Evolutionary conservation across 1,140 invertebrate species (phyloP).

Genomic region (Euura saliciscinereae): DNA sequence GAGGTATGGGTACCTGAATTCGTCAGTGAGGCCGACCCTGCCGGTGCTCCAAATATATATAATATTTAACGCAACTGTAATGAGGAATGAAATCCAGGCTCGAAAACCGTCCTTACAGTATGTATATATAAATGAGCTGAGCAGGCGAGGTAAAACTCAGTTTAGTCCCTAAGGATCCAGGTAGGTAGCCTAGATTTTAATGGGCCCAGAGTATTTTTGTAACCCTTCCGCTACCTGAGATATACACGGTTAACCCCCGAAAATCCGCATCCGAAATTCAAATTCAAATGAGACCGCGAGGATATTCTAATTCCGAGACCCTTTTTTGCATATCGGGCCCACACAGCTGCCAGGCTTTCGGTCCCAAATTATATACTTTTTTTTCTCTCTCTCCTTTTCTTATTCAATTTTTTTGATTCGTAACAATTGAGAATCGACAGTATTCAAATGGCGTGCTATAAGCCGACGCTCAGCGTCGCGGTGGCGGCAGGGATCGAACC

Average conservation of each 20-base stretch:
- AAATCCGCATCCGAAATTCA: constrained; percentile 44
- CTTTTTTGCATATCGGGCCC: constrained; percentile 57
- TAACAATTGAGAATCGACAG: constrained; percentile 39
- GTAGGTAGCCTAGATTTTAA: constrained; percentile 52
- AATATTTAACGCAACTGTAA: constrained; percentile 54
- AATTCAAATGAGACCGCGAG: constrained; percentile 64
- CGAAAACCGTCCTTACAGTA: constrained; percentile 11
- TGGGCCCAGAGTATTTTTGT: constrained; percentile 35
- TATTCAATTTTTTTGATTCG: constrained; percentile 31
- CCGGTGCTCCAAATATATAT: constrained; percentile 26
- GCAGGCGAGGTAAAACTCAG: neutral
- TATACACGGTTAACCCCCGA: constrained; percentile 22
- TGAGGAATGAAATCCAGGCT: constrained; percentile 39
- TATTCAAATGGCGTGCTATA: constrained; percentile 41
- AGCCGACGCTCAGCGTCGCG: constrained; percentile 19
- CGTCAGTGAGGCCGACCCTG: neutral
- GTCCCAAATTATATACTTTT: constrained; percentile 39
- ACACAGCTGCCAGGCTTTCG: constrained; percentile 47
- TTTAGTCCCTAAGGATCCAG: neutral
- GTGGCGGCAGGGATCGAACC: constrained; percentile 26
- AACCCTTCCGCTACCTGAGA: constrained; percentile 37
- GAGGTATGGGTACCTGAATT: neutral
- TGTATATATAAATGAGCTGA: neutral
- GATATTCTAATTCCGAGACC: constrained; percentile 60
- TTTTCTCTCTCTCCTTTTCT: constrained; percentile 18